Evolutionary conservation across 2,888 invertebrate species (phyloP).

Genomic region (Cataglyphis rosenhaueri): DNA sequence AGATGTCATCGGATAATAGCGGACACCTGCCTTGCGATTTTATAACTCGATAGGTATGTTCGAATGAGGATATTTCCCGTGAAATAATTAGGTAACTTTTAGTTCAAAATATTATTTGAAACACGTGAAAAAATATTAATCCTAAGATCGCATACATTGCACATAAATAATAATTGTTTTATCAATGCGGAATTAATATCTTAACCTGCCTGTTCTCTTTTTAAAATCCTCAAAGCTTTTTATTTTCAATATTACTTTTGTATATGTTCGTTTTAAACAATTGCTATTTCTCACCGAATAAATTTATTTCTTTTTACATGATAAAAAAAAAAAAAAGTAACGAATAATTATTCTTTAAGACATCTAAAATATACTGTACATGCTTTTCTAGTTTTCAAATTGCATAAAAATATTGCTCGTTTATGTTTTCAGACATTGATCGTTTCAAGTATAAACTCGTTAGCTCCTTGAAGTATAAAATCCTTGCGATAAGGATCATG

Average conservation of each 20-base stretch:
- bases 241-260: not conserved
- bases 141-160: not conserved
- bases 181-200: not conserved
- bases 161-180: not conserved
- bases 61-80: slow-evolving; percentile 25
- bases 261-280: not conserved
- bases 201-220: not conserved
- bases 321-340: not conserved
- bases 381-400: not conserved
- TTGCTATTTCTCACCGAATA: not conserved
- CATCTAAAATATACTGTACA: not conserved
- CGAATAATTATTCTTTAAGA: not conserved
- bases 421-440: not conserved
- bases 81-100: slow-evolving; percentile 26
- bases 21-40: slow-evolving; percentile 40
- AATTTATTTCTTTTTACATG: not conserved
- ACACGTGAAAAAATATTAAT: not conserved
- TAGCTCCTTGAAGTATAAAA: not conserved
- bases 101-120: slow-evolving; percentile 17
- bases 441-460: not conserved
- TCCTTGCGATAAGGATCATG: not conserved
- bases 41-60: slow-evolving; percentile 27
- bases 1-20: slow-evolving; percentile 49
- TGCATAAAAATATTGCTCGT: not conserved
- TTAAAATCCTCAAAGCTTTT: not conserved